Base-by-base conservation (phyloP, 1,140 invertebrate species). In the Calliphora vicina region DNA sequence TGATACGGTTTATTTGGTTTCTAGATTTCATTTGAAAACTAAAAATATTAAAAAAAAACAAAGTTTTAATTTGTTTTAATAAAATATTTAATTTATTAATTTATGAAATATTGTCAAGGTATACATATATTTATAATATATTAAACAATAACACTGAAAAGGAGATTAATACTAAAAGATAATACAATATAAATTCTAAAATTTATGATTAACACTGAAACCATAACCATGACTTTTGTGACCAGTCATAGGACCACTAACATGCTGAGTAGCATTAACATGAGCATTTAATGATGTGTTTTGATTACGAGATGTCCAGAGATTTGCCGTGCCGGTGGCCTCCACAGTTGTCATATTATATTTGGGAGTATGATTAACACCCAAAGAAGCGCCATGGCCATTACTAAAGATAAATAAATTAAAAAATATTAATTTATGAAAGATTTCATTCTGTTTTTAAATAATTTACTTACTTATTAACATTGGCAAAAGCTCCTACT, bases 391-490 rank as follows among this genome's bases (percentile, higher is more conserved):
- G 15, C 83, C 83, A 80, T 89, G 86, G 6, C 87, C 88, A 10
- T 26, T 73, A 45, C 6, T n/a, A 29, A 27, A 23, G 5, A 1
- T 10, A 57, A 8, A 20, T 8, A 35, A 35, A 6, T 35, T 8
- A 25, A 20, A 25, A 15, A 26, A 12, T 80, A 80, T 35, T 9
- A 26, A 15, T 23, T 83, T 10, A 23, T 67, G 3, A 67, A 25
- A 67, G 0, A 35, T 2, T 10, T 35, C 5, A 35, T n/a, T n/a
- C n/a, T n/a, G n/a, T n/a, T n/a, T n/a, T n/a, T n/a, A n/a, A n/a
- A n/a, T n/a, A n/a, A n/a, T 15, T 61, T 0, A 86, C 87, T 85
- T 86, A 89, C 88, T 78, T 81, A 71, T 88, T 89, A 0, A 85
- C 74, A 26, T 82, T 84, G 67, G 85, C 88, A 82, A 87, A 87